phyloP scores from a whole-genome alignment of 2,797 vertebrate genomes.

The Pelochelys cantorii region DNA sequence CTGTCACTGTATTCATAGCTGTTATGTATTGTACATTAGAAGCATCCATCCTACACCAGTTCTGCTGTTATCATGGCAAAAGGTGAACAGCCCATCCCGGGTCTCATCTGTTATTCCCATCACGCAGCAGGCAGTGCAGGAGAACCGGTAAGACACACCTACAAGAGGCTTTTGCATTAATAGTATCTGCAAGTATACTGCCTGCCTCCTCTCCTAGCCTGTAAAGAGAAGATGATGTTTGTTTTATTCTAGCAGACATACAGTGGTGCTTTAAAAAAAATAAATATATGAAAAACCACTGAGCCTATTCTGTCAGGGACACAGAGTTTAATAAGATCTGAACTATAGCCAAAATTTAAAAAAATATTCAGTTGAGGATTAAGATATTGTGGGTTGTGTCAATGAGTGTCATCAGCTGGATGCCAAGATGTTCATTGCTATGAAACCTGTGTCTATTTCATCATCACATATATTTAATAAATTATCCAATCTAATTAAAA shows the following conservation, averaged over 20 bases:
- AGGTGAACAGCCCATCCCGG: slow-evolving; percentile 84
- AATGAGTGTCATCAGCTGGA: slow-evolving; percentile 34
- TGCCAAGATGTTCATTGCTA: slow-evolving; percentile 46
- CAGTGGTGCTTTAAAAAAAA: background rate
- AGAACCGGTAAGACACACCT: slow-evolving; percentile 88
- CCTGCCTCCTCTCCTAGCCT: slow-evolving; percentile 64
- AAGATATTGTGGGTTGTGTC: slow-evolving; percentile 20
- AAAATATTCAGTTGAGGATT: background rate
- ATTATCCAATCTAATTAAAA: slow-evolving; percentile 54
- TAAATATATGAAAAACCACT: background rate
- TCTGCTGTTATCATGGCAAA: slow-evolving; percentile 87
- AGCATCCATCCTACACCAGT: slow-evolving; percentile 85
- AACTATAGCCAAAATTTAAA: background rate
- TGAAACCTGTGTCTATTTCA: slow-evolving; percentile 48
- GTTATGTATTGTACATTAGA: slow-evolving; percentile 88
- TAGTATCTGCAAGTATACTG: slow-evolving; percentile 63
- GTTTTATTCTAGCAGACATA: slow-evolving; percentile 50
- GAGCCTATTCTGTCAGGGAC: slow-evolving; percentile 26
- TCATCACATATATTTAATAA: slow-evolving; percentile 44
- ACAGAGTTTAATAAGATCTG: slow-evolving; percentile 44
- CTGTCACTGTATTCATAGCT: slow-evolving; percentile 82
- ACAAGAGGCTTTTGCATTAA: slow-evolving; percentile 77
- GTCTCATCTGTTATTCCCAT: slow-evolving; percentile 88
- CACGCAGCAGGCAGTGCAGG: slow-evolving; percentile 90
- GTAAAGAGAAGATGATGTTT: slow-evolving; percentile 14